Base-by-base conservation (phyloP, 2,888 invertebrate species). In the Dryocosmus kuriphilus region DNA sequence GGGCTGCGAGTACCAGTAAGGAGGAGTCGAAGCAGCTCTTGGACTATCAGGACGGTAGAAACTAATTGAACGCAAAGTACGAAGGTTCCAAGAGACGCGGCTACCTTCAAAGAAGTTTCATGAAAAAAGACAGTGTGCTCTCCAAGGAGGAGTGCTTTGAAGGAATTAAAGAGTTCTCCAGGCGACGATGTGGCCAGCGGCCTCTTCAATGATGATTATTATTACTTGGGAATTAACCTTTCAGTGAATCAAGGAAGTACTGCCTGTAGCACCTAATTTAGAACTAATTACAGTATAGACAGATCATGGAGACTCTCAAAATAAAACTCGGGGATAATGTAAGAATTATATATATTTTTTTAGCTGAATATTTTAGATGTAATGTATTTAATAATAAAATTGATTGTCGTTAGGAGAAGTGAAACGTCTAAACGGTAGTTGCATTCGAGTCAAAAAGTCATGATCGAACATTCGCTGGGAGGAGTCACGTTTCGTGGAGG, bases 51-150 rank as follows among this genome's bases (percentile, higher is more conserved):
- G 67, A 74, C 80, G 80, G 80, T 82, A 61, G 75, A 76, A 79
- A 84, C 84, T 83, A 84, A 84, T 82, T 84, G 83, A 83, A 82
- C 84, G 80, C 83, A 83, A 83, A 82, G 83, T 83, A 82, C 75
- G 77, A 78, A 79, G 80, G 81, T 80, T 78, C 79, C 71, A 76
- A 74, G 62, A 82, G 81, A 81, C 79, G 81, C 67, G 79, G 82
- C 81, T 83, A 78, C 81, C 79, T 73, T 79, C 81, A 80, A 82
- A 83, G 83, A 81, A 77, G 80, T 75, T 82, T 77, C 67, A 71
- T 65, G 78, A 82, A 81, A 82, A 81, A 79, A 81, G 78, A 30
- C 51, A 32, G 57, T 60, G 24, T 57, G 51, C 74, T 74, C 38
- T 30, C 32, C 77, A 79, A 77, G 78, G 77, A 82, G 78, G 81